Evolutionary conservation across 1,140 invertebrate species (phyloP).

Genomic region (Neodiprion pinetum): DNA sequence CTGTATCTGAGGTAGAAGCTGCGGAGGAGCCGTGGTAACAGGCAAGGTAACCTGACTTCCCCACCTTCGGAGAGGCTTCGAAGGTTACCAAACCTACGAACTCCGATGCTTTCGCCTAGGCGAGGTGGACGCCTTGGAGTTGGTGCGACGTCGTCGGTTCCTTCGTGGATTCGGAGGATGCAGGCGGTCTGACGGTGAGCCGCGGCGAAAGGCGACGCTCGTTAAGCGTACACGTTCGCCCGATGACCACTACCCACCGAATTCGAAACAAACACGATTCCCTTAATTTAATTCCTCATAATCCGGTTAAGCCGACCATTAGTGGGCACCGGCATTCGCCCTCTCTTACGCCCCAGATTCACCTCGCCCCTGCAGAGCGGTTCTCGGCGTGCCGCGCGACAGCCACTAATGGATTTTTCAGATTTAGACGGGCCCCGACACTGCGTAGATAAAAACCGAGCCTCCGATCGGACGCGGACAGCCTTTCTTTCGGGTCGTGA

Average conservation of each 20-base stretch:
- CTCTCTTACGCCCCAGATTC: conserved; percentile 17
- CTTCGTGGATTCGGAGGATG: background rate
- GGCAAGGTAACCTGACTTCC: background rate
- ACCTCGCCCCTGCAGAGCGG: conserved; percentile 12
- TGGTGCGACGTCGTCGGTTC: no score
- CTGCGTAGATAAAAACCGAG: background rate
- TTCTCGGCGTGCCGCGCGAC: conserved; percentile 21
- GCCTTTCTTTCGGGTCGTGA: conserved; percentile 10
- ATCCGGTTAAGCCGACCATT: conserved; percentile 50
- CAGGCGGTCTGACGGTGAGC: background rate
- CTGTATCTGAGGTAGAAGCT: no score
- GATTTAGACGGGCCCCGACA: conserved; percentile 45
- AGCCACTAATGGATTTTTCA: conserved; percentile 54
- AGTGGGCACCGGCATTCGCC: conserved; percentile 31
- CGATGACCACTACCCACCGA: conserved; percentile 15
- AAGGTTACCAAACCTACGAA: background rate
- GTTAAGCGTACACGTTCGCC: conserved; percentile 1
- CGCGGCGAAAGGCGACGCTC: background rate
- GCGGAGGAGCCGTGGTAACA: no score
- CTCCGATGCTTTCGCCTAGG: background rate
- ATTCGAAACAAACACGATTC: conserved; percentile 43
- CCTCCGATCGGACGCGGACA: conserved; percentile 8
- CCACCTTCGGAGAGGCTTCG: background rate
- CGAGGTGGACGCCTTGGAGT: no score
- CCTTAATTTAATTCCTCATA: conserved; percentile 51